phyloP scores from a whole-genome alignment of 2,888 invertebrate genomes.

The Plagodis pulveraria region DNA sequence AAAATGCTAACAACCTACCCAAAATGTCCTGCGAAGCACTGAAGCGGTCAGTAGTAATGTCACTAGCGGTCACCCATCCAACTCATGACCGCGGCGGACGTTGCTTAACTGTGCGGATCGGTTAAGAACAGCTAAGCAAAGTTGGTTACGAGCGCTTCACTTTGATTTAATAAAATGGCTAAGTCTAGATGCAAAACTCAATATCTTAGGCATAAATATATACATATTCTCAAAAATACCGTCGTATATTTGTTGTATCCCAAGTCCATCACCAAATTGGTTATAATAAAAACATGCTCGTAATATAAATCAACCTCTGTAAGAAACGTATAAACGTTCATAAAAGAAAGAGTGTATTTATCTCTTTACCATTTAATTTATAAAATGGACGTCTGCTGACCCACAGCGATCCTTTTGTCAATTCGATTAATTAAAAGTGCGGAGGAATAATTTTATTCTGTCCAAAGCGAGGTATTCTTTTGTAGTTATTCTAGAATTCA shows the following conservation, averaged over 20 bases:
- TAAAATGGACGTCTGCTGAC: constrained; percentile 13
- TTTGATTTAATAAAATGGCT: too few species aligned
- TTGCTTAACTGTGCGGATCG: too few species aligned
- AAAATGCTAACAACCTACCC: too few species aligned
- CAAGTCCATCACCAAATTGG: constrained; percentile 6
- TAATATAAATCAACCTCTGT: constrained; percentile 9
- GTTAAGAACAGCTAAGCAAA: too few species aligned
- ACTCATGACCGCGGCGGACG: too few species aligned
- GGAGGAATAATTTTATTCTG: constrained; percentile 12
- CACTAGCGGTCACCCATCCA: too few species aligned
- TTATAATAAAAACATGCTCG: constrained; percentile 1
- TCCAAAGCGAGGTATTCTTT: not conserved
- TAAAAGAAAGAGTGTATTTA: constrained; percentile 10
- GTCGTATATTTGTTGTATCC: too few species aligned
- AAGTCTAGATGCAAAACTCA: not conserved
- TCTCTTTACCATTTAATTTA: constrained; percentile 12
- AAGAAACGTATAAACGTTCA: constrained; percentile 13
- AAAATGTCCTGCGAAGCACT: too few species aligned
- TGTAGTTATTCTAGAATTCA: not conserved
- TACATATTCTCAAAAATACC: too few species aligned
- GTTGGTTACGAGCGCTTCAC: too few species aligned
- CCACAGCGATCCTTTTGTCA: constrained; percentile 14
- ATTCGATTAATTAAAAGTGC: constrained; percentile 20
- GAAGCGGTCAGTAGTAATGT: too few species aligned
- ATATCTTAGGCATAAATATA: not conserved